Evolutionary conservation across 37 sponge, comb jelly and placozoan genomes (phyloP).

Genomic region (Halisarca cf. caerulea): DNA sequence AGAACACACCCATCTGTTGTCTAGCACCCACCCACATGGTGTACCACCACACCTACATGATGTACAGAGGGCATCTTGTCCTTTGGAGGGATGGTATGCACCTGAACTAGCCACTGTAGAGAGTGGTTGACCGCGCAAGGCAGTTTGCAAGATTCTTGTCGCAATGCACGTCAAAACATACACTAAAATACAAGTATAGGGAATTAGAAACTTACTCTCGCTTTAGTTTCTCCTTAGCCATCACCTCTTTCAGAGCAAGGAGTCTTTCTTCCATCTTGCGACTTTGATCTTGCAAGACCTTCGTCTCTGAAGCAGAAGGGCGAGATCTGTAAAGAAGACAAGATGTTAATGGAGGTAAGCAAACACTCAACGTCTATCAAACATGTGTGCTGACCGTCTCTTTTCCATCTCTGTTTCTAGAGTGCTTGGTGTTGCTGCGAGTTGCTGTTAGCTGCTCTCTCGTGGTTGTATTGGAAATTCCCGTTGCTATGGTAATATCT

Average conservation of each 20-base stretch:
- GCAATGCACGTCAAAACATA: neutral
- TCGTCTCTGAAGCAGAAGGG: neutral
- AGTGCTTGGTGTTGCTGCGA: too few species aligned
- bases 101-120: neutral
- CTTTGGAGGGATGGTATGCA: too few species aligned
- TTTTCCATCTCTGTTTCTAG: neutral
- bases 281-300: constrained; percentile 52
- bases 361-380: neutral
- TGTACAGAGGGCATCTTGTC: too few species aligned
- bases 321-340: too few species aligned
- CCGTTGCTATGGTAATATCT: neutral
- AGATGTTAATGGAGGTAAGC: too few species aligned
- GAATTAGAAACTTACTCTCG: constrained; percentile 50
- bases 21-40: too few species aligned
- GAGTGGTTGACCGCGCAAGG: neutral
- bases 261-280: constrained; percentile 71
- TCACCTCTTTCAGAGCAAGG: constrained; percentile 49
- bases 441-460: too few species aligned
- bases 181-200: neutral
- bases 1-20: too few species aligned
- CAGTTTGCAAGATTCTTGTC: too few species aligned
- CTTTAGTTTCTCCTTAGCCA: constrained; percentile 68
- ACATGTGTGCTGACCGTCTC: neutral
- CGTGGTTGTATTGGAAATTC: neutral
- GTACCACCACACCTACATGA: too few species aligned